Conservation (phyloP, 1,140 invertebrate species). For the Drosophila biarmipes region DNA sequence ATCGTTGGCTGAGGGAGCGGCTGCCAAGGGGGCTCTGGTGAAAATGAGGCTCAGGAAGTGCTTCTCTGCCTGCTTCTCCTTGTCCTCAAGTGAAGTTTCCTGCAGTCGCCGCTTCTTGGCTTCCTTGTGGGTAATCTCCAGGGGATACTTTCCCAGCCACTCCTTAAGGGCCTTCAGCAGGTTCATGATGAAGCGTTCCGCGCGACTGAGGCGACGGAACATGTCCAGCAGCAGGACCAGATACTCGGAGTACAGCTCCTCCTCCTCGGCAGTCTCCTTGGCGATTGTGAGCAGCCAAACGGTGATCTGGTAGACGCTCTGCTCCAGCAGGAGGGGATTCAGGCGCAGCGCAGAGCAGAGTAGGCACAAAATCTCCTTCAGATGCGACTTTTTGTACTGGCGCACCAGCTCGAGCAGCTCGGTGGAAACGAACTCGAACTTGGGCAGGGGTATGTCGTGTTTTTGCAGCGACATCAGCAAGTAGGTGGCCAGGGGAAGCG, state of each 20-base stretch:
- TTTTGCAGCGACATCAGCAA: constrained; percentile 57
- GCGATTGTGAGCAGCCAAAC: constrained; percentile 58
- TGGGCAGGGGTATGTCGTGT: constrained; percentile 54
- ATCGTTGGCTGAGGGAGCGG: constrained; percentile 1
- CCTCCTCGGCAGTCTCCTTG: constrained; percentile 39
- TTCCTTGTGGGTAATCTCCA: constrained; percentile 2
- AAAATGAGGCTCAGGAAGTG: constrained; percentile 23
- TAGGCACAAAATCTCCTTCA: constrained; percentile 51
- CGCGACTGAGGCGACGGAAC: constrained; percentile 68
- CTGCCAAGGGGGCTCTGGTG: no score
- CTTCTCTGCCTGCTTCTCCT: neutral
- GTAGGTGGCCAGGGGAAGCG: constrained; percentile 29
- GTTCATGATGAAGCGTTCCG: constrained; percentile 73
- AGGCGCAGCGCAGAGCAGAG: constrained; percentile 63
- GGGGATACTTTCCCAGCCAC: constrained; percentile 40
- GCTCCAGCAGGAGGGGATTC: constrained; percentile 77
- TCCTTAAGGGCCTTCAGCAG: constrained; percentile 63
- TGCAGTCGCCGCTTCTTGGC: constrained; percentile 1
- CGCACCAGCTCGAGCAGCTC: constrained; percentile 23
- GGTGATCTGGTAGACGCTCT: constrained; percentile 68
- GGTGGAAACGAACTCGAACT: constrained; percentile 19
- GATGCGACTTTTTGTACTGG: constrained; percentile 2
- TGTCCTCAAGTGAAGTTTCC: neutral
- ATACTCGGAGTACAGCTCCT: constrained; percentile 64
- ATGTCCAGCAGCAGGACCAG: constrained; percentile 71